A percentile compares a stretch with the other conserved stretches of the same genome.
These are phyloP conservation scores for Chiroxiphia lanceolata DNA, from an alignment of 2,797 vertebrate species.

Conservation along the genomic window DNA sequence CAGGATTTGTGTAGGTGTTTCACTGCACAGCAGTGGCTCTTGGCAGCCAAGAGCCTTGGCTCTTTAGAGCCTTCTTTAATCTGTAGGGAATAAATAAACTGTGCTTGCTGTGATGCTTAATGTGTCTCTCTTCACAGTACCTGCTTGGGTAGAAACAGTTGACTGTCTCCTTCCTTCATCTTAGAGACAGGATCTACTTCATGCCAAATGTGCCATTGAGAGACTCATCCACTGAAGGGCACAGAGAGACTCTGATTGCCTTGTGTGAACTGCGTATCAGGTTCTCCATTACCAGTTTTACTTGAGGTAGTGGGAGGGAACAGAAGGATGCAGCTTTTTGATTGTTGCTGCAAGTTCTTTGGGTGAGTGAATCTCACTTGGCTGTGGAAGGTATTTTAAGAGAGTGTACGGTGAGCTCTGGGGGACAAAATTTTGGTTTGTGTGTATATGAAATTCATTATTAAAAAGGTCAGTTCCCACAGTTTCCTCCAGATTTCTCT, in stretches of 20 bases:
- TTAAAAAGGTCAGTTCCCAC: background rate
- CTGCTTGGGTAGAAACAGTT: background rate
- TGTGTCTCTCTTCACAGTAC: background rate
- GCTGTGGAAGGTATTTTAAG: background rate
- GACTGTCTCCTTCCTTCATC: background rate
- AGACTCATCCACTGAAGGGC: background rate
- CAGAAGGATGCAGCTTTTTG: background rate
- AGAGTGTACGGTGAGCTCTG: background rate
- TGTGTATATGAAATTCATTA: background rate
- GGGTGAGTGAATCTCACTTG: background rate
- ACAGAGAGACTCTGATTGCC: background rate
- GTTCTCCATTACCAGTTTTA: background rate
- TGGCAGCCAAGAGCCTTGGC: background rate
- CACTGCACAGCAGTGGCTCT: background rate
- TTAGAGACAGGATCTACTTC: background rate
- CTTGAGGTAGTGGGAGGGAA: background rate
- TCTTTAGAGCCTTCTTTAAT: background rate
- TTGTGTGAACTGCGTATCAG: background rate
- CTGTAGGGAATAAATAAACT: background rate
- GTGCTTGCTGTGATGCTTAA: background rate
- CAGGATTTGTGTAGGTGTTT: background rate
- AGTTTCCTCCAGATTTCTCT: background rate
- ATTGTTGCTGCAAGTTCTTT: background rate
- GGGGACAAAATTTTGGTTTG: background rate
- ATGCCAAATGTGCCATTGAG: rapidly evolving